Base-by-base conservation (phyloP, 2,888 invertebrate species). In the Temnothorax unifasciatus region DNA sequence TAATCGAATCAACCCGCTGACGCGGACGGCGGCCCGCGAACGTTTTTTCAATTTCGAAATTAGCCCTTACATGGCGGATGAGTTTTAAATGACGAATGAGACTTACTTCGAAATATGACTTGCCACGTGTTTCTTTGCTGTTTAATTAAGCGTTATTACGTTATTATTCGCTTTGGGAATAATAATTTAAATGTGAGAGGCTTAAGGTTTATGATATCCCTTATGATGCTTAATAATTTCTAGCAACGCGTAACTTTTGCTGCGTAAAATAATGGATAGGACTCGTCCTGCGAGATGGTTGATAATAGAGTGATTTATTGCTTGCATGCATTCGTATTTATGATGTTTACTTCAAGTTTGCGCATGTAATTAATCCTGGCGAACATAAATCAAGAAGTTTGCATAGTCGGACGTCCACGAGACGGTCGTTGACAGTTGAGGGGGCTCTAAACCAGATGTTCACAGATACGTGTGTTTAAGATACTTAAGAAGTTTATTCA, bases 311-410 rank as follows among this genome's bases (percentile, higher is more conserved):
- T 57, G 47, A 73, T 81, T 73, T 59, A 59, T 73, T 59, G 15
- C 59, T 47, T 13, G 47, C 15, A 59, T 73, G 47, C 38, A 73
- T 21, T 73, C 13, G 15, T 73, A 71, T 59, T 73, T 81, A 73
- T 38, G 59, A n/a, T 13, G 13, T 59, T 73, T 57, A 13, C 47
- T 38, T 38, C 18, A 73, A 52, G 11, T 71, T 73, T 5, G 47
- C 54, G 9, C 13, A 34, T 47, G 59, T 79, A 79, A 79, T 79
- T 59, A 79, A 79, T 79, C 34, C 38, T 38, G 38, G 18, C 13
- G 47, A 13, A 47, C 21, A 38, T 79, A 79, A 79, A 79, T 79
- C 73, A 79, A 47, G 44, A 73, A 79, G 57, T 79, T 79, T 47
- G 59, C 21, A 18, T 11, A 5, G 21, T 59, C 21, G 59, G 34